Base-by-base conservation (phyloP, 1,140 invertebrate species). In the Penaeus vannamei region DNA sequence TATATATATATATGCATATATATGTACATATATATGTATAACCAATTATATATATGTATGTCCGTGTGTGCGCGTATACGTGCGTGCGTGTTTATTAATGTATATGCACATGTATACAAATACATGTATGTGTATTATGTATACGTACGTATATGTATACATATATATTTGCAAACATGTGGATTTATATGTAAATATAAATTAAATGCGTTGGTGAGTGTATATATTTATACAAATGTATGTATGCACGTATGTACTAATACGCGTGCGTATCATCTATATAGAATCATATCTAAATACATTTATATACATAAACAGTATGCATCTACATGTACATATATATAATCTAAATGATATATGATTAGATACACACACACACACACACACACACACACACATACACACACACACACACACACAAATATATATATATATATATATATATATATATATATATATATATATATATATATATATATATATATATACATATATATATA, bases 391-490 rank as follows among this genome's bases (percentile, higher is more conserved):
- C n/a, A n/a, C n/a, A n/a, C n/a, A n/a, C n/a, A n/a, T n/a, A n/a
- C n/a, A n/a, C n/a, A n/a, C n/a, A n/a, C n/a, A n/a, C n/a, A n/a
- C n/a, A n/a, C n/a, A n/a, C n/a, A n/a, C n/a, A n/a, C n/a, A n/a
- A n/a, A 69, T 69, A 69, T 69, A 69, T 69, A 69, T 7, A 69
- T 69, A 69, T 69, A 69, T 69, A 69, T 69, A 69, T 69, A 69
- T 69, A 69, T 69, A n/a, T n/a, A n/a, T n/a, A n/a, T n/a, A n/a
- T n/a, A 69, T 69, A 69, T 69, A 69, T 69, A 69, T 69, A n/a
- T n/a, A n/a, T n/a, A n/a, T n/a, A n/a, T n/a, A n/a, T n/a, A n/a
- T n/a, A n/a, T n/a, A n/a, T n/a, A n/a, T n/a, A n/a, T n/a, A n/a
- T n/a, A n/a, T n/a, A n/a, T n/a, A n/a, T 69, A 69, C n/a, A n/a